Base-by-base conservation (phyloP, 2,888 invertebrate genomes). In the Cybosia mesomella region DNA sequence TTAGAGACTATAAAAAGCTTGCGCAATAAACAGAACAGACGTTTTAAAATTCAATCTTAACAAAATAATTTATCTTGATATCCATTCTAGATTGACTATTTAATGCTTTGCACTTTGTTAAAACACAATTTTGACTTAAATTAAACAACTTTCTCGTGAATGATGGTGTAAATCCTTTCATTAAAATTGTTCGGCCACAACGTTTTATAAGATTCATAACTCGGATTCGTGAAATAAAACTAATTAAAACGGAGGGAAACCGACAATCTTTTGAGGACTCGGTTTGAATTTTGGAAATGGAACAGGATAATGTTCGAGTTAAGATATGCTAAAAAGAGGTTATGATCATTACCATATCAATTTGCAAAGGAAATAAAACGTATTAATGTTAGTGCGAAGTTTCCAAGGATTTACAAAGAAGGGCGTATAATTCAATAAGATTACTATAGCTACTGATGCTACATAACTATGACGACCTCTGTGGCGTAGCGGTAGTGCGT, bases 151-250 rank as follows among this genome's bases (percentile, higher is more conserved):
- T 89, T 83, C 80, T 82, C 75, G 80, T 80, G 82, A 85, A 86
- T 86, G 81, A 85, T 83, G 85, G 83, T 81, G 85, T 85, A 85
- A 87, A 88, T 87, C 87, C 86, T 91, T 91, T 91, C 90, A 92
- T 92, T 91, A 91, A 92, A 92, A 89, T 91, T 91, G 88, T 92
- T 92, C 89, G 85, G 86, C 91, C 90, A 83, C 90, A 89, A 89
- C 85, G 87, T 89, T 90, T 90, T 90, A 87, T 90, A 89, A 91
- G 90, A 89, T 90, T 86, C 80, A 85, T 85, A 86, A 90, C 85
- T 87, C 84, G 85, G 87, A 88, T 89, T 87, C 82, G 83, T 77
- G 87, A 90, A 92, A 92, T 92, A 89, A 91, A 90, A 90, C 89
- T 92, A 92, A 92, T 92, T 92, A 91, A 90, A 92, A 87, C 83